phyloP scores from a whole-genome alignment of 2,888 invertebrate species.

The Cerastoderma edule region DNA sequence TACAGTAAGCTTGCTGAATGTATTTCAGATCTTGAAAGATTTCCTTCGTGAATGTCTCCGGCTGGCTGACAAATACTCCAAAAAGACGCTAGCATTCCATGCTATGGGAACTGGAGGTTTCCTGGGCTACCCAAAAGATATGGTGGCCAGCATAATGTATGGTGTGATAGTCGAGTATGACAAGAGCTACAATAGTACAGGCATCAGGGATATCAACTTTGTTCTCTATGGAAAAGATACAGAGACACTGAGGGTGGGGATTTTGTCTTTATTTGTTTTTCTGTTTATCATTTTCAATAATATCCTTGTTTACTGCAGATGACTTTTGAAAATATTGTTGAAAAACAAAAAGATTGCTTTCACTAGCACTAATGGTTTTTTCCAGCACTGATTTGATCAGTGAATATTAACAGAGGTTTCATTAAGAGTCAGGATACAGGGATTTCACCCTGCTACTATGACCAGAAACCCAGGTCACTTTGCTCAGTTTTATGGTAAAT shows the following conservation, averaged over 20 bases:
- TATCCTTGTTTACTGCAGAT: too few relatives aligned
- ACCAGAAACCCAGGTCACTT: too few relatives aligned
- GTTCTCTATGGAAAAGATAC: conserved; percentile 67
- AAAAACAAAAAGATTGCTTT: too few relatives aligned
- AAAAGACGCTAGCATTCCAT: conserved; percentile 72
- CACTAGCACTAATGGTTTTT: too few relatives aligned
- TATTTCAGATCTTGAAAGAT: conserved; percentile 60
- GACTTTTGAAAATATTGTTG: too few relatives aligned
- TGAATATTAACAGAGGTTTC: too few relatives aligned
- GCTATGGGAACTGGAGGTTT: conserved; percentile 77
- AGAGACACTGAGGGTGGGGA: conserved; percentile 61
- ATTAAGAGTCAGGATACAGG: too few relatives aligned
- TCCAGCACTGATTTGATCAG: too few relatives aligned
- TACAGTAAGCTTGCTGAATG: not conserved
- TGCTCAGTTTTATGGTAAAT: too few relatives aligned
- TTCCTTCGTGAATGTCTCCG: conserved; percentile 66
- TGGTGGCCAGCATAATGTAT: conserved; percentile 71
- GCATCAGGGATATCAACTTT: conserved; percentile 65
- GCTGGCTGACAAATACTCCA: conserved; percentile 57
- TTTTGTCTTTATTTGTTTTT: not conserved
- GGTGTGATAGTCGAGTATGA: conserved; percentile 68
- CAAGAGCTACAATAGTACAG: conserved; percentile 48
- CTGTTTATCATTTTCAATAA: not conserved
- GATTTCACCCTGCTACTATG: too few relatives aligned
- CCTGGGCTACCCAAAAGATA: conserved; percentile 69